These are phyloP conservation scores for Scomberomorus guttatus DNA, from an alignment of 2,797 vertebrate species.

Conservation along the genomic window DNA sequence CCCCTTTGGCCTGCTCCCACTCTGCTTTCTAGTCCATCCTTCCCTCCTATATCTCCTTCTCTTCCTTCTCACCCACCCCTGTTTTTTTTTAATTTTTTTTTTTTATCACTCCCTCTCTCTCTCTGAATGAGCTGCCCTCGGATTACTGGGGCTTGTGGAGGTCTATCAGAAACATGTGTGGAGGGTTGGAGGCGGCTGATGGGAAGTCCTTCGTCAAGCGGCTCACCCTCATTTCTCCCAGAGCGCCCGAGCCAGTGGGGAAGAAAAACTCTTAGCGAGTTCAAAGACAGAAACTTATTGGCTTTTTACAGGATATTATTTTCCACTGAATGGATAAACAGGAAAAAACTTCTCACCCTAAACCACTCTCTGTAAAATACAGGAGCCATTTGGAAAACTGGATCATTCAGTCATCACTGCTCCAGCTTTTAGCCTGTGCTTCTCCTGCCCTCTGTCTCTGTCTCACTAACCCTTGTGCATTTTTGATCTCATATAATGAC, in stretches of 20 bases:
- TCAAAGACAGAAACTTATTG: slow-evolving; percentile 79
- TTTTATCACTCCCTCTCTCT: slow-evolving; percentile 54
- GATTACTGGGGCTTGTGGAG: slow-evolving; percentile 85
- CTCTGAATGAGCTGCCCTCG: slow-evolving; percentile 81
- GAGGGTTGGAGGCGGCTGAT: slow-evolving; percentile 81
- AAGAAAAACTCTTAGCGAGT: slow-evolving; percentile 76
- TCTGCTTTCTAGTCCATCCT: slow-evolving; percentile 58
- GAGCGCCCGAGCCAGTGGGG: slow-evolving; percentile 66
- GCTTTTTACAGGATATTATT: slow-evolving; percentile 81
- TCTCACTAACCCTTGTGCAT: slow-evolving; percentile 27
- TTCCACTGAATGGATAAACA: slow-evolving; percentile 80
- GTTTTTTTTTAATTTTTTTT: slow-evolving; percentile 22
- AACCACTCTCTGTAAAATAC: slow-evolving; percentile 67
- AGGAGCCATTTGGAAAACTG: slow-evolving; percentile 70
- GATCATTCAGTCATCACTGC: slow-evolving; percentile 36
- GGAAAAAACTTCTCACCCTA: slow-evolving; percentile 75
- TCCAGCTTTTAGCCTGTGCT: slow-evolving; percentile 41
- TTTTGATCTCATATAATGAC: slow-evolving; percentile 38
- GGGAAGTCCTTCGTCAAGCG: slow-evolving; percentile 83
- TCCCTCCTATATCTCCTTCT: slow-evolving; percentile 58
- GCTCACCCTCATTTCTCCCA: slow-evolving; percentile 75
- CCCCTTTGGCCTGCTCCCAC: slow-evolving; percentile 58
- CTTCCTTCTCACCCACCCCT: slow-evolving; percentile 59
- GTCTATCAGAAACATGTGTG: slow-evolving; percentile 92
- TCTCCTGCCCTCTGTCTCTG: slow-evolving; percentile 43